phyloP scores from a whole-genome alignment of 2,113 vertebrate species.

The Bos indicus region DNA sequence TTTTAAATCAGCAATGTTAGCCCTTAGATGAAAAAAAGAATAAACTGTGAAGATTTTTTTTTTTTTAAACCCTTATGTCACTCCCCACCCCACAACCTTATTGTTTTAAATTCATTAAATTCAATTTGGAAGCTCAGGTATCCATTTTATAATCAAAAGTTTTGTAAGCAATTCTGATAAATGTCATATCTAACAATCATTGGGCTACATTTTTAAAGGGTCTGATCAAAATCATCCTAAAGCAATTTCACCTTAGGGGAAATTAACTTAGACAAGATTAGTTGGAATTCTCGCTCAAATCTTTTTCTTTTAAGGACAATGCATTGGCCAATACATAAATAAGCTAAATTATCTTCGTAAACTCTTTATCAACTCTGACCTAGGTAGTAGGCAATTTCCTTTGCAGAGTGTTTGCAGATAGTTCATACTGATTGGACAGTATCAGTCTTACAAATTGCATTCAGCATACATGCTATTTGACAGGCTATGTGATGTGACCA shows the following conservation, averaged over 20 bases:
- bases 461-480: background rate
- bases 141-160: background rate
- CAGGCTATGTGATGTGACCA: background rate
- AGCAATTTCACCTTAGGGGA: conserved; percentile 43
- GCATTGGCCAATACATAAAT: conserved; percentile 41
- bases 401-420: conserved; percentile 33
- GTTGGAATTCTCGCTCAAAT: background rate
- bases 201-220: conserved; percentile 2
- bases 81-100: fast-evolving
- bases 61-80: background rate
- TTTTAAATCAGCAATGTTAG: background rate
- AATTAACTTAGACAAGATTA: conserved; percentile 33
- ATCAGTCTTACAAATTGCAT: conserved; percentile 44
- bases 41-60: background rate
- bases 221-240: conserved; percentile 23
- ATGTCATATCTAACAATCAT: background rate
- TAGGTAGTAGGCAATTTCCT: conserved; percentile 53
- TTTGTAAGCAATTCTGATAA: background rate
- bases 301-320: conserved; percentile 42
- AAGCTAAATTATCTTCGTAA: conserved; percentile 51
- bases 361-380: conserved; percentile 46
- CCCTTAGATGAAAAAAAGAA: background rate
- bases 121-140: background rate
- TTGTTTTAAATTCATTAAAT: background rate
- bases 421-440: background rate